Evolutionary conservation across 2,888 invertebrate genomes (phyloP).

Genomic region (Perithous albicinctus): DNA sequence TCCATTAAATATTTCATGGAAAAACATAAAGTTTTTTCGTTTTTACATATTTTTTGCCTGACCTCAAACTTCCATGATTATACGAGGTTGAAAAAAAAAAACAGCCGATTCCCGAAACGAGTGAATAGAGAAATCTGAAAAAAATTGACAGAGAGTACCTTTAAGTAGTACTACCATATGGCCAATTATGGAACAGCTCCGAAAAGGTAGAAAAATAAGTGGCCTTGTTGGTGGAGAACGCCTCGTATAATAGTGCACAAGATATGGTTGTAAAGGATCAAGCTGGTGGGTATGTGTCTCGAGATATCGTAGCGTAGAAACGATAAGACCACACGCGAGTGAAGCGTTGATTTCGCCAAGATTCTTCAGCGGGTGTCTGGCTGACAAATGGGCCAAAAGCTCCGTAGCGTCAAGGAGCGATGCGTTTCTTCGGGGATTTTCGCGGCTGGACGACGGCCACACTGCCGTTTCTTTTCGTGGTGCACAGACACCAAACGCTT

Average conservation of each 20-base stretch:
- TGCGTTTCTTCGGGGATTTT: conserved; percentile 80
- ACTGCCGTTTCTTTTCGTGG: conserved; percentile 46
- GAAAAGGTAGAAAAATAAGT: too few species aligned
- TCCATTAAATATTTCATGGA: too few species aligned
- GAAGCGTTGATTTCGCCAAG: conserved; percentile 70
- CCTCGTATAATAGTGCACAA: not conserved
- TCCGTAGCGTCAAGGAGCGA: conserved; percentile 69
- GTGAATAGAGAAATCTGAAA: too few species aligned
- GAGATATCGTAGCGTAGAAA: conserved; percentile 54
- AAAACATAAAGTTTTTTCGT: too few species aligned
- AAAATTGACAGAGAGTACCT: too few species aligned
- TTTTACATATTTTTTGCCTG: too few species aligned
- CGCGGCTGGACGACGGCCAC: conserved; percentile 68
- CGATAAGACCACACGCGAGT: conserved; percentile 72
- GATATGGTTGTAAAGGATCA: conserved; percentile 37
- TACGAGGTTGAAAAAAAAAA: too few species aligned
- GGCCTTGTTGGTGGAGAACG: too few species aligned
- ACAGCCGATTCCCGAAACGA: too few species aligned
- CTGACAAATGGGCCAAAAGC: conserved; percentile 76
- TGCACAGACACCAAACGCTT: conserved; percentile 66
- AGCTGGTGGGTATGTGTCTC: conserved; percentile 32
- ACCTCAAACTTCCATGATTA: too few species aligned
- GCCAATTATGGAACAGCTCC: too few species aligned
- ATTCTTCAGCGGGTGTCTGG: conserved; percentile 77
- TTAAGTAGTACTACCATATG: too few species aligned